phyloP scores from a whole-genome alignment of 2,113 vertebrate species.

The Sciurus niger region DNA sequence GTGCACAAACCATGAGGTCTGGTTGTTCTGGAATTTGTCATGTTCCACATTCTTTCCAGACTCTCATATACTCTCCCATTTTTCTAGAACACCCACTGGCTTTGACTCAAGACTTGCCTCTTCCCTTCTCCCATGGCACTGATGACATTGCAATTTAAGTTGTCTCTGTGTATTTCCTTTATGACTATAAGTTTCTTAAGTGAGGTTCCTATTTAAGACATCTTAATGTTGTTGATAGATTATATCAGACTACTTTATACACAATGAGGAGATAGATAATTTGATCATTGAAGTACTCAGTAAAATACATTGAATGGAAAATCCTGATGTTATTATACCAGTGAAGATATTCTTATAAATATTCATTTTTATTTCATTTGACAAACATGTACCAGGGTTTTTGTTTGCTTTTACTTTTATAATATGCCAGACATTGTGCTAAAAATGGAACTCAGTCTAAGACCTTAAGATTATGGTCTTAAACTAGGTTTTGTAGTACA shows the following conservation, averaged over 20 bases:
- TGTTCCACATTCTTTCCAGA: not conserved
- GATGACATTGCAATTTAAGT: not conserved
- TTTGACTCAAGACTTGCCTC: not conserved
- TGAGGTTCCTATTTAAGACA: not conserved
- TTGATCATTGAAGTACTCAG: not conserved
- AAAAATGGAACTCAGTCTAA: not conserved
- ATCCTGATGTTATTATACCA: not conserved
- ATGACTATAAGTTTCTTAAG: not conserved
- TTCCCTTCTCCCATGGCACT: not conserved
- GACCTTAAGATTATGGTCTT: not conserved
- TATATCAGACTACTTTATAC: not conserved
- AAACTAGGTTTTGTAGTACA: too few species aligned
- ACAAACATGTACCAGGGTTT: not conserved
- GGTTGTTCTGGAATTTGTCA: not conserved
- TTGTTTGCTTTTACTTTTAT: not conserved
- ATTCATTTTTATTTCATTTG: not conserved
- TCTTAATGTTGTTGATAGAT: slow-evolving; percentile 8
- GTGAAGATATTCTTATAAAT: not conserved
- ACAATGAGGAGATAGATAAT: not conserved
- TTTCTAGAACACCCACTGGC: not conserved
- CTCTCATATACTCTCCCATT: not conserved
- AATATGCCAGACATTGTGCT: not conserved
- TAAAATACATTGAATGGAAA: not conserved
- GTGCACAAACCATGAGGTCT: not conserved
- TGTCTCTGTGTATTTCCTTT: not conserved